Base-by-base conservation (phyloP, 2,888 invertebrate genomes). In the Harpalus rufipes region DNA sequence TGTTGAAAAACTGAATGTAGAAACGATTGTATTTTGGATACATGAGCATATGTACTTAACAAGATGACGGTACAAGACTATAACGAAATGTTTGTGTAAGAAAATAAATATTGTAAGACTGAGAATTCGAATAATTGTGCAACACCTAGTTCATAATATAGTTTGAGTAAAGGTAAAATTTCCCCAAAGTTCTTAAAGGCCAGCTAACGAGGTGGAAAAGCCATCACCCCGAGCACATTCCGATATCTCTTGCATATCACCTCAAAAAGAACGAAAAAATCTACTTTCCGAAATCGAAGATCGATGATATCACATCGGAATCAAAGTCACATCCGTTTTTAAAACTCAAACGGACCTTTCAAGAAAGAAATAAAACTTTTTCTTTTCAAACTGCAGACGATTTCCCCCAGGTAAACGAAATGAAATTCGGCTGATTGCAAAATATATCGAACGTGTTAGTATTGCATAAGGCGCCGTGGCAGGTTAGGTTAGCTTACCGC, bases 371-470 rank as follows among this genome's bases (percentile, higher is more conserved):
- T 59, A 80, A 80, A 80, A 80, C 80, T 80, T 80, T 80, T 80
- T 80, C 80, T 80, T 80, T 80, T 80, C 80, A 80, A 68, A 72
- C 68, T 56, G 82, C 51, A 68, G 82, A 51, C 68, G 82, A 82
- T 82, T 82, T 82, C 82, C 82, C 82, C 39, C 72, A 82, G 82
- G 82, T 82, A 72, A 82, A 51, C 82, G 58, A 68, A 58, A 72
- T 68, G 82, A 82, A 82, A 82, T 82, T 82, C 82, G 56, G 21
- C 51, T 82, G 82, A 82, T 82, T 82, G 82, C 82, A 72, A 82
- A 82, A 85, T 80, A 85, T 79, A 80, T 87, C 86, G 76, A 72
- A 81, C 85, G 76, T 76, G 80, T 80, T 72, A 82, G 72, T 82
- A 82, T 76, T 85, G 78, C 84, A 82, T 79, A 85, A 83, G 84